phyloP scores from a whole-genome alignment of 2,888 invertebrate genomes.

The Gonocerus acuteangulatus region DNA sequence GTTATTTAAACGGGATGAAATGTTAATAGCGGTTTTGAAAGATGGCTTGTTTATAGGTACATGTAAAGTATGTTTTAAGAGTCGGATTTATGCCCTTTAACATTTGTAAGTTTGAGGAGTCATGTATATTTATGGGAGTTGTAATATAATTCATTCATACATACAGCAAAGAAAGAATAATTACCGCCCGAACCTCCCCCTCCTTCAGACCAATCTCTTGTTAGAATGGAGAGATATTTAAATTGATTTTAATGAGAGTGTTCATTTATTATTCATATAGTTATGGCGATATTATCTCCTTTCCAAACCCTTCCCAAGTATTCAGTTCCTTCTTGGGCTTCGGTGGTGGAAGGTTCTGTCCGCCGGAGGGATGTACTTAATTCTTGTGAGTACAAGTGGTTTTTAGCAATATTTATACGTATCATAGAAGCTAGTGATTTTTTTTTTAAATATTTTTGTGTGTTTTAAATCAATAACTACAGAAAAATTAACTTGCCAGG shows the following conservation, averaged over 20 bases:
- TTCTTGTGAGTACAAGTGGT: too few relatives aligned
- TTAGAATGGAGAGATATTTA: conserved; percentile 25
- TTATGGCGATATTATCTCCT: conserved; percentile 25
- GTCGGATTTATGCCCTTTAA: neutral
- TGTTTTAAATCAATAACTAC: too few relatives aligned
- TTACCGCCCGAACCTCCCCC: conserved; percentile 12
- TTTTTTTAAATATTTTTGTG: too few relatives aligned
- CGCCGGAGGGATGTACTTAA: neutral
- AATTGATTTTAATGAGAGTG: conserved; percentile 26
- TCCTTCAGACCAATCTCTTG: neutral
- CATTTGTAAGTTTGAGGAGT: conserved; percentile 7
- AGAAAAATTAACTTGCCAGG: too few relatives aligned
- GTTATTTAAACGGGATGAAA: too few relatives aligned
- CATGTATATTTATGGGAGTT: conserved; percentile 19
- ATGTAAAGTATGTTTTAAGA: neutral
- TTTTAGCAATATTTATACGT: too few relatives aligned
- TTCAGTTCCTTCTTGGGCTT: conserved; percentile 2
- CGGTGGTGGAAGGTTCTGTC: neutral
- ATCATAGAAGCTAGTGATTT: too few relatives aligned
- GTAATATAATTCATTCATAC: conserved; percentile 1
- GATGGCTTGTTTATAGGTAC: neutral
- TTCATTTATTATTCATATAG: conserved; percentile 26
- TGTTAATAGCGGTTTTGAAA: too few relatives aligned
- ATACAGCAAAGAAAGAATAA: conserved; percentile 25
- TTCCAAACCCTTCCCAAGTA: neutral